Conservation (phyloP, 2,888 invertebrate species). For the Leptura quadrifasciata region DNA sequence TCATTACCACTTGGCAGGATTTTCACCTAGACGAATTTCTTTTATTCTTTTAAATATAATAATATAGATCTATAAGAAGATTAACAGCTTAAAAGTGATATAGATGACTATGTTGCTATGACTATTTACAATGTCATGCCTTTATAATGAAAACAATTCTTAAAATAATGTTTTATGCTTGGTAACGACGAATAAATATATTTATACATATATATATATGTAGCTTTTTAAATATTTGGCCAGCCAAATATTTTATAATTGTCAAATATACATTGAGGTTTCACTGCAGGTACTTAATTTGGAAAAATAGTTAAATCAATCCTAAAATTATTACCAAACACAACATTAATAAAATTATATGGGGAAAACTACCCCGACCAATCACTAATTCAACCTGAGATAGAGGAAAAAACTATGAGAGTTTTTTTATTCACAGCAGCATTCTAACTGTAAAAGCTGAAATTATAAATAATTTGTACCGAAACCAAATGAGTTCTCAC, state of each 20-base stretch:
- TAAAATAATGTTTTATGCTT: conserved; percentile 61
- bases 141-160: conserved; percentile 41
- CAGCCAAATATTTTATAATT: conserved; percentile 57
- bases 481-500: not conserved
- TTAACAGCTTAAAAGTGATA: conserved; percentile 68
- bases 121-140: conserved; percentile 69
- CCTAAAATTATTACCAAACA: conserved; percentile 55
- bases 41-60: conserved; percentile 45
- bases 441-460: not conserved
- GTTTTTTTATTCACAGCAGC: conserved; percentile 10
- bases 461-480: not conserved
- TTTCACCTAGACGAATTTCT: too few species aligned
- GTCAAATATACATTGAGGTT: conserved; percentile 61
- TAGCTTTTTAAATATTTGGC: conserved; percentile 53
- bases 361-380: conserved; percentile 44
- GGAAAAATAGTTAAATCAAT: conserved; percentile 53
- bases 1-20: too few species aligned
- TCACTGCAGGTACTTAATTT: conserved; percentile 66
- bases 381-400: conserved; percentile 53
- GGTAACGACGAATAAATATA: conserved; percentile 61
- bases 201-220: conserved; percentile 43
- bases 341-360: conserved; percentile 41
- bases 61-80: conserved; percentile 68
- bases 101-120: conserved; percentile 65
- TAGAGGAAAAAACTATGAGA: conserved; percentile 44